Evolutionary conservation across 2,797 vertebrate species (phyloP), one percentile per base, ranked within the genome.

Genomic region (Xerus rutilus): DNA sequence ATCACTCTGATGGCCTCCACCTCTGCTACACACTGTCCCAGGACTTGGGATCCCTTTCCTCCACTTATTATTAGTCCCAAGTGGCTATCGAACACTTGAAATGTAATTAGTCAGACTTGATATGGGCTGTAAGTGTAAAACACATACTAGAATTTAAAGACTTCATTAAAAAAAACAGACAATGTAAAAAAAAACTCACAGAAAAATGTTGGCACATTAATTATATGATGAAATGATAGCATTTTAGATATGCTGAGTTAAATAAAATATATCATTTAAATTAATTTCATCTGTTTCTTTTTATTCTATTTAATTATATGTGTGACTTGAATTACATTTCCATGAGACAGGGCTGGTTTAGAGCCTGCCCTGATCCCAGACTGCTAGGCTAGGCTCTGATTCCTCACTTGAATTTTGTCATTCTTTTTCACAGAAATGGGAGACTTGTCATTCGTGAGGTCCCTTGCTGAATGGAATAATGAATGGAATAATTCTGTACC

Each of bases 201-300:
- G 39, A n/a, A 85, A 90, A 54, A 30, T 21, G 7, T 86, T 86
- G 88, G 62, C 64, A 64, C 77, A 35, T 45, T 64, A 88, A 94
- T 92, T 87, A 49, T 82, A 69, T 84, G 76, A 86, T 91, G 39
- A 97, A 91, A 74, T 62, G 30, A 90, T 89, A 88, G 21, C 14
- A 85, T 92, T 85, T 95, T 57, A 45, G 65, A 65, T 76, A 76
- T 77, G 57, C 17, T 83, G 47, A 10, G 65, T 93, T 94, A 74
- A 93, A 74, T 45, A 83, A 97, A 92, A 74, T 43, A 69, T 28
- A 64, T 91, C 67, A 47, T 78, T 93, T 86, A 91, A 89, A 91
- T 70, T 52, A 90, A 93, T 74, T 91, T 79, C 25, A 86, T 78
- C 35, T 90, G 65, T 76, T 87, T 90, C 47, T 92, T 93, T 91